These are phyloP conservation scores for Arenaria interpres DNA, from an alignment of 2,113 vertebrate genomes.

Conservation along the genomic window DNA sequence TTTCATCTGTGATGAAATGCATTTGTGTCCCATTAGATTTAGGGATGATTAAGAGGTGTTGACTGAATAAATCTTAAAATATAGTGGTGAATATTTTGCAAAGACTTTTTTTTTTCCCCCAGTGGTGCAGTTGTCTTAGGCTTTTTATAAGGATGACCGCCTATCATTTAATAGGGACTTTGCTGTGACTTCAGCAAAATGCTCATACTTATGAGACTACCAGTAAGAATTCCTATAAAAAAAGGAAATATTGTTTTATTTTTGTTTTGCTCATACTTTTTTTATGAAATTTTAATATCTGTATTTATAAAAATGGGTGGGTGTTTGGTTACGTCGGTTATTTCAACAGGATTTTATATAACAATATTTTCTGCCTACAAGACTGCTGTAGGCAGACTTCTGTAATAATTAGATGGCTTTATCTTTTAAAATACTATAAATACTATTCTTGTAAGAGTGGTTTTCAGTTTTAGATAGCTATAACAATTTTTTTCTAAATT, in stretches of 20 bases:
- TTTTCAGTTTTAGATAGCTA: background rate
- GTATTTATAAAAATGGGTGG: background rate
- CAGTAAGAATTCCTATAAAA: background rate
- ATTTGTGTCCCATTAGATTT: constrained; percentile 82
- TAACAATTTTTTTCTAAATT: background rate
- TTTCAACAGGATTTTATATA: background rate
- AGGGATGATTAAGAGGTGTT: constrained; percentile 79
- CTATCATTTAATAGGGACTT: background rate
- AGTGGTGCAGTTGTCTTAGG: background rate
- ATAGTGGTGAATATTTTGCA: background rate
- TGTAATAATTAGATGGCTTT: background rate
- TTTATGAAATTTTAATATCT: background rate
- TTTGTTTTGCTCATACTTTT: background rate
- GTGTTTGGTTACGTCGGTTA: background rate
- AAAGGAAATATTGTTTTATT: background rate
- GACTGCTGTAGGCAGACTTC: background rate
- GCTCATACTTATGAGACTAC: background rate
- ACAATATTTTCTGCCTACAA: background rate
- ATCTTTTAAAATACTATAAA: background rate
- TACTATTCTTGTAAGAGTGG: background rate
- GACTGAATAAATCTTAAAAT: constrained; percentile 75
- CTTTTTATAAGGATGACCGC: background rate
- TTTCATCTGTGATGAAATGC: constrained; percentile 89
- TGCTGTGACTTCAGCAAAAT: background rate
- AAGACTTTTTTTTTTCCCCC: background rate